A percentile compares a stretch with the other conserved stretches of the same genome.
Conservation (phyloP, 2,888 invertebrate species). For the Chymomyza amoena region DNA sequence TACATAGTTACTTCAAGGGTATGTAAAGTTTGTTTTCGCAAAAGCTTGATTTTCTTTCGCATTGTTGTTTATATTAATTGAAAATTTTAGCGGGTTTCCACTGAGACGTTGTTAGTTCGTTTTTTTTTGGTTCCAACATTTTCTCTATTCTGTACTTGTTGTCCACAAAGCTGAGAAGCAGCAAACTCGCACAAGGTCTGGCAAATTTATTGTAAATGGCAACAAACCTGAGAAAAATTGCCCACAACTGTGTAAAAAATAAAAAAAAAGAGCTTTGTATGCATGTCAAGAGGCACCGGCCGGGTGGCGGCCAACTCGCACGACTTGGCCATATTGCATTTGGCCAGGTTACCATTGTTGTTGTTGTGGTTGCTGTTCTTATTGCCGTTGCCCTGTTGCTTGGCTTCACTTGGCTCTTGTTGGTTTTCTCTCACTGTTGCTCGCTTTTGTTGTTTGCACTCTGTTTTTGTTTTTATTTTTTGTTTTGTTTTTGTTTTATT, state of each 20-base stretch:
- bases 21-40: background rate
- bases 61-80: background rate
- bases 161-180: conserved; percentile 16
- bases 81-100: conserved; percentile 57
- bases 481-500: conserved; percentile 50
- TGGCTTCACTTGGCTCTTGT: conserved; percentile 8
- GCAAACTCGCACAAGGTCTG: conserved; percentile 35
- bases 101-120: background rate
- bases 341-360: conserved; percentile 31
- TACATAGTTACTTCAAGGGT: background rate
- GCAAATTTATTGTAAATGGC: conserved; percentile 51
- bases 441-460: background rate
- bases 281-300: conserved; percentile 60
- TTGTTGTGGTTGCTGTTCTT: conserved; percentile 19
- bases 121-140: background rate
- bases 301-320: conserved; percentile 1
- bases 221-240: conserved; percentile 55
- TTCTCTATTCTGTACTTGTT: background rate
- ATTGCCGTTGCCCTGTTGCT: conserved; percentile 52
- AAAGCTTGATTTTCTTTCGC: background rate
- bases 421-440: conserved; percentile 33
- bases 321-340: conserved; percentile 23
- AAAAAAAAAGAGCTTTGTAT: conserved; percentile 61
- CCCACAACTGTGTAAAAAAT: background rate
- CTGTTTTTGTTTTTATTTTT: conserved; percentile 22